Conservation (phyloP, 2,113 vertebrate genomes). For the Synchiropus splendidus region DNA sequence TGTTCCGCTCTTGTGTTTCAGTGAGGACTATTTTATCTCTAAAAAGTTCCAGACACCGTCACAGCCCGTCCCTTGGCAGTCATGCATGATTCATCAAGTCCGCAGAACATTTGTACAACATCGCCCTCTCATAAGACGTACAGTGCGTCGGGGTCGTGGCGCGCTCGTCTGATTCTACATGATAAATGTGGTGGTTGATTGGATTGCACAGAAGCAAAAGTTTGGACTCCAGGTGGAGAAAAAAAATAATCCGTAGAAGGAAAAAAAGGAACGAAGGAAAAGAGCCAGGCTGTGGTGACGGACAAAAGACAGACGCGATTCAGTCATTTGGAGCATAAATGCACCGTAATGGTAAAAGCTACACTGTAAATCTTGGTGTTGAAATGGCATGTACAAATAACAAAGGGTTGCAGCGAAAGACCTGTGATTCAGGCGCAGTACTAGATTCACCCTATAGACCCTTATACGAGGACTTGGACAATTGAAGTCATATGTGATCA, state of each 20-base stretch:
- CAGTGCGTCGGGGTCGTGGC: constrained; percentile 8
- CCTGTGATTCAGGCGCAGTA: no score
- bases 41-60: constrained; percentile 22
- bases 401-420: no score
- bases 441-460: no score
- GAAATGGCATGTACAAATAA: no score
- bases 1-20: constrained; percentile 14
- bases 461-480: no score
- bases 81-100: constrained; percentile 34
- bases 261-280: constrained; percentile 27
- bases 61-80: constrained; percentile 20
- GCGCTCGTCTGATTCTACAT: constrained; percentile 12
- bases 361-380: no score
- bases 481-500: no score
- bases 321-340: no score
- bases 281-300: constrained; percentile 8
- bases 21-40: no score
- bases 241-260: constrained; percentile 11
- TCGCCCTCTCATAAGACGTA: constrained; percentile 3
- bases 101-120: constrained; percentile 9
- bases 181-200: constrained; percentile 33
- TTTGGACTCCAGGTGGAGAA: not conserved
- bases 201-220: constrained; percentile 17
- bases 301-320: constrained; percentile 8
- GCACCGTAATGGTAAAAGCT: no score